Percentiles rank a stretch among this genome's conserved stretches.
phyloP scores from a whole-genome alignment of 2,797 vertebrate species.

The Sarcophilus harrisii region DNA sequence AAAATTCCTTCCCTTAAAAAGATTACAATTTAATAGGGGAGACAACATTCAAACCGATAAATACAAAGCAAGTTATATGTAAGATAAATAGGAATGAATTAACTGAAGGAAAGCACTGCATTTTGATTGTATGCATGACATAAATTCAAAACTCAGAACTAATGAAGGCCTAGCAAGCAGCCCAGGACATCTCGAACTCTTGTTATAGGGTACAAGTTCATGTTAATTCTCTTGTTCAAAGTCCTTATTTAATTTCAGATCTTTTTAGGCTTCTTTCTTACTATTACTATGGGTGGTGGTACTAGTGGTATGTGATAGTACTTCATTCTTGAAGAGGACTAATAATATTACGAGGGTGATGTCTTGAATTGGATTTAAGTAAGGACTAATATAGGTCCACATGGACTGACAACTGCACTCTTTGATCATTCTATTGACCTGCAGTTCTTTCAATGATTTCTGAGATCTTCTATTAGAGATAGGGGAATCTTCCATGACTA shows the following conservation, averaged over 20 bases:
- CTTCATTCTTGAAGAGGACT: background rate
- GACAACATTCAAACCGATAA: no score
- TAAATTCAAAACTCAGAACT: background rate
- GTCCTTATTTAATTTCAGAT: background rate
- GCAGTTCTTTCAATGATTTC: background rate
- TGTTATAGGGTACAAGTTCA: background rate
- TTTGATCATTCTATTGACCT: background rate
- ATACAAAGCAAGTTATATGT: no score
- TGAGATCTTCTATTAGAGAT: background rate
- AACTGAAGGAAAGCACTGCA: background rate
- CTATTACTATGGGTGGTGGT: background rate
- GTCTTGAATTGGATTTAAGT: background rate
- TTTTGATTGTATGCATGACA: background rate
- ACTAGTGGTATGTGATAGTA: no score
- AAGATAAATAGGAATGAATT: background rate
- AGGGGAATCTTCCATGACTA: background rate
- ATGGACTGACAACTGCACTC: background rate
- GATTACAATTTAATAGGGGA: no score
- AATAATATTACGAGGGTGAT: no score
- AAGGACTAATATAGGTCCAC: background rate
- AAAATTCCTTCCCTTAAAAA: no score
- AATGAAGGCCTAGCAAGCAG: background rate
- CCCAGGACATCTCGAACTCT: background rate
- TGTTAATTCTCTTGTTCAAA: background rate
- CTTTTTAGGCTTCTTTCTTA: background rate